These are phyloP conservation scores for Rhyacophila evoluta DNA, from an alignment of 2,888 invertebrate genomes.

Conservation along the genomic window DNA sequence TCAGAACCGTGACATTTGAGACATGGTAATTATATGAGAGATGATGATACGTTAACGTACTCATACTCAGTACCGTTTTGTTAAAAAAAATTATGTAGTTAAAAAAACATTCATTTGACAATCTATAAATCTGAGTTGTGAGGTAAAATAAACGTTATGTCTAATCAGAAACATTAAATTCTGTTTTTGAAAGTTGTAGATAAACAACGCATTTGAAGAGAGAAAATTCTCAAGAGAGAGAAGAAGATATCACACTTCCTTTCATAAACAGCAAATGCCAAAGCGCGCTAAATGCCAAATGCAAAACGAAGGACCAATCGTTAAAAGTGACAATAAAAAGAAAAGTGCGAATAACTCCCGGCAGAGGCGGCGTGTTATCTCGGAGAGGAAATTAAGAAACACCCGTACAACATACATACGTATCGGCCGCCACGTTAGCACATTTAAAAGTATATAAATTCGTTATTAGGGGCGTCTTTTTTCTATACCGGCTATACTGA, in stretches of 20 bases:
- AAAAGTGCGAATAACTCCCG: conserved; percentile 42
- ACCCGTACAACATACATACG: conserved; percentile 38
- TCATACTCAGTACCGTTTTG: too few relatives aligned
- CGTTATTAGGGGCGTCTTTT: conserved; percentile 36
- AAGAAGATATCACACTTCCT: neutral
- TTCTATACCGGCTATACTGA: neutral
- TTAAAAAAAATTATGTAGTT: too few relatives aligned
- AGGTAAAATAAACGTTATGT: neutral
- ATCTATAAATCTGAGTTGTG: too few relatives aligned
- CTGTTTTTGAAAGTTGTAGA: conserved; percentile 7
- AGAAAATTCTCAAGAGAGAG: neutral
- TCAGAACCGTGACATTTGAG: too few relatives aligned
- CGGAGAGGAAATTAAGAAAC: conserved; percentile 53
- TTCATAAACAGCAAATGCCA: conserved; percentile 18
- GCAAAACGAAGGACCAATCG: conserved; percentile 53
- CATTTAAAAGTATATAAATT: conserved; percentile 54
- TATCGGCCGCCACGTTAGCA: conserved; percentile 47
- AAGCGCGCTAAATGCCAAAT: conserved; percentile 41
- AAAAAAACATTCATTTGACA: too few relatives aligned
- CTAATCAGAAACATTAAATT: conserved; percentile 7
- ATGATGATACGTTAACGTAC: too few relatives aligned
- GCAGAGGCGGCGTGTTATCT: conserved; percentile 51
- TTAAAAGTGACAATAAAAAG: conserved; percentile 54
- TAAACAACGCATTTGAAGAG: conserved; percentile 21
- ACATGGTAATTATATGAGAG: too few relatives aligned